Evolutionary conservation across 2,797 vertebrate species (phyloP), one percentile per base, ranked within the genome.

Genomic region (Euthynnus affinis): DNA sequence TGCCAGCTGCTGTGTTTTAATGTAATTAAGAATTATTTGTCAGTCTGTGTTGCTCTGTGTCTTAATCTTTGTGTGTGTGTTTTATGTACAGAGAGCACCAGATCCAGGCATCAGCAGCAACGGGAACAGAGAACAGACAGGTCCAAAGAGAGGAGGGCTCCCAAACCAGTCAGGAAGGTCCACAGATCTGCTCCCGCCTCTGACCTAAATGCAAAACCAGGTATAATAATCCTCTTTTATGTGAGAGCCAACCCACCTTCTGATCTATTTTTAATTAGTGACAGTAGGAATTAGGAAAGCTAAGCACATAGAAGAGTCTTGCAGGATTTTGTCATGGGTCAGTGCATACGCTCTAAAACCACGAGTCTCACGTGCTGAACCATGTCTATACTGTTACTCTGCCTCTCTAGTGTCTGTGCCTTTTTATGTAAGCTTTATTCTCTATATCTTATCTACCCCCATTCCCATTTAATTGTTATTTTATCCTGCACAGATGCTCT

Each of bases 111-210:
- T 55, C 90, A 81, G 25, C 88, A 84, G 32, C 90, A 89, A 53
- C 85, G 55, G 49, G 85, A 89, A 61, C 85, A 80, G 68, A 80
- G 59, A 71, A 14, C 58, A 66, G 94, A 93, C 27, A 52, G 84
- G 40, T 80, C 85, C 23, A 94, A 89, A 84, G 94, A 94, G 75
- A 93, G 88, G 90, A 94, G 88, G 74, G 66, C 85, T 27, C 44
- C 91, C 29, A 96, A 93, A 88, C 94, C 97, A 63, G 94, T 97
- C 49, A 92, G 97, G 86, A 99, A 98, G 93, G 94, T 98, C 74
- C 96, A 98, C 77, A 96, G 95, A 90, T 89, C 95, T 73, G 60
- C 91, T 20, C 92, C 90, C 7, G 84, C 91, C 32, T 89, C 95
- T 84, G 96, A 94, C 84, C 90, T 93, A 23, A 95, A 97, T 71